Evolutionary conservation across 2,888 invertebrate genomes (phyloP), one percentile per base, ranked within the genome.

Genomic region (Philopedon plagiatum): DNA sequence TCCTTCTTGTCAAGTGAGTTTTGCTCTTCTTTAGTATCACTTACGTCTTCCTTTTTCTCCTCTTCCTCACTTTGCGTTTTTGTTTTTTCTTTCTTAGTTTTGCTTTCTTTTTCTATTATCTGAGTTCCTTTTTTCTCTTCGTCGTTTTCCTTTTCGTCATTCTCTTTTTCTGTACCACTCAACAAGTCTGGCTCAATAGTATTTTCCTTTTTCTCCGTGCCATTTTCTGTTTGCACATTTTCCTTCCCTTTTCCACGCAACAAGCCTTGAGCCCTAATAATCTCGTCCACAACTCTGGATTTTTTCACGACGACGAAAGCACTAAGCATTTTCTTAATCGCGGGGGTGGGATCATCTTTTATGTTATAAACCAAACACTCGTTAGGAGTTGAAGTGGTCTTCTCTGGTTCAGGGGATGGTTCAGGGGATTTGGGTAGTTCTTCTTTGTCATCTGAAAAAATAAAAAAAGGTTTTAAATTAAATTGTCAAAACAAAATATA

Each of bases 271-370:
- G 65, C 65, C 34, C 75, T 76, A 5, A 77, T 74, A 60, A 78
- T 37, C 19, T 77, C 67, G 26, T 80, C 80, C 7, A 80, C 74
- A 37, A 73, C 74, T 0, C 71, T 41, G 8, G 77, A 77, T 65
- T 76, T 76, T 64, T 75, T 72, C 9, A 80, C 44, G 9, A 74
- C 21, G 21, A 80, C 78, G 71, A 75, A 67, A 2, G 69, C 64
- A 11, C 64, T 56, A 71, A 77, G 58, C 77, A 80, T 79, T 66
- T 75, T 76, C 68, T 76, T 73, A 5, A 78, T 56, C 23, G 77
- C 76, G 0, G 58, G 29, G 5, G 74, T 57, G 29, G 76, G 75
- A 32, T 72, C 21, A 44, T 76, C 68, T 11, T 67, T 77, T 11
- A 73, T 44, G 44, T 79, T 66, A 23, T 68, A 72, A 11, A 75